These are phyloP conservation scores for Bathynomus jamesi DNA, from an alignment of 1,140 invertebrate species.

Conservation along the genomic window DNA sequence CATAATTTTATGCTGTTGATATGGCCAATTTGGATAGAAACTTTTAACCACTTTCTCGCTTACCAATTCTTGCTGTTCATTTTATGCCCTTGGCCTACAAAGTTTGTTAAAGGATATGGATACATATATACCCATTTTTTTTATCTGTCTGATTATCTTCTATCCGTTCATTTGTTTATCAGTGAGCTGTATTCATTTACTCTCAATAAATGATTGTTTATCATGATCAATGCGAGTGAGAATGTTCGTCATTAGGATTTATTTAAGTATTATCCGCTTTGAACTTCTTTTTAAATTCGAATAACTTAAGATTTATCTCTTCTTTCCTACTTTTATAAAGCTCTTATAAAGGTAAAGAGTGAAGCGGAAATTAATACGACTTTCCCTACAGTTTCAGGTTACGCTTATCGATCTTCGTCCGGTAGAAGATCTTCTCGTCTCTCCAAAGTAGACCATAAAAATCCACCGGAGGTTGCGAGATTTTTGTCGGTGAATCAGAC, in stretches of 20 bases:
- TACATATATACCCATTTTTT: not conserved
- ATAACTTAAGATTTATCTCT: constrained; percentile 4
- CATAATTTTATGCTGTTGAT: not conserved
- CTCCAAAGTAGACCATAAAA: not conserved
- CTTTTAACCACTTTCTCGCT: not conserved
- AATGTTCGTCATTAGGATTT: no score
- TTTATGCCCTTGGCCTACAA: not conserved
- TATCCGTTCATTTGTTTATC: constrained; percentile 2
- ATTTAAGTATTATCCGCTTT: not conserved
- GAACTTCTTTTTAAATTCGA: not conserved
- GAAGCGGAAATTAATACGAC: not conserved
- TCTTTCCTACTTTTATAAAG: not conserved
- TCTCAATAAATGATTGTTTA: no score
- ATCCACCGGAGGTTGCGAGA: not conserved
- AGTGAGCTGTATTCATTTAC: no score
- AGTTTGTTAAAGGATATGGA: not conserved
- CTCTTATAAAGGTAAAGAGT: not conserved
- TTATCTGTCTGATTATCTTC: not conserved
- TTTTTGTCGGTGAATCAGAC: not conserved
- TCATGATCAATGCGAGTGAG: no score
- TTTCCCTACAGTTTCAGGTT: not conserved
- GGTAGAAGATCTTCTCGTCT: not conserved
- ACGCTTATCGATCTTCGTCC: not conserved
- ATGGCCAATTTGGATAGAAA: not conserved
- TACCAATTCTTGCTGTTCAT: not conserved